Conservation (phyloP, 2,797 vertebrate species). For the Hapalemur alaotrensis region DNA sequence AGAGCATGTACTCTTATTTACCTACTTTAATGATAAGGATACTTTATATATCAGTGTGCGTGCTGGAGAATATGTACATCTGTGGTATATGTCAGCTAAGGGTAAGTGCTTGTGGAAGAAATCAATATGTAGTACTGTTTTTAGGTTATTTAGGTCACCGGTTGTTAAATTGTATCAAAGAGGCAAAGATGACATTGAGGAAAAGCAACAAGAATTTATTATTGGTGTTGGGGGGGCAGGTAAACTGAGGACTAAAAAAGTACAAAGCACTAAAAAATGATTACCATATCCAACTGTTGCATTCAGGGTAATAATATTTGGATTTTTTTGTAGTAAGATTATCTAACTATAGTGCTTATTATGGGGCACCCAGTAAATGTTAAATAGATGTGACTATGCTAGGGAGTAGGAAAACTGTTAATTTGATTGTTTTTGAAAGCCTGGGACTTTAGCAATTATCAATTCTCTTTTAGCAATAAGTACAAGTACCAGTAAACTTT, state of each 20-base stretch:
- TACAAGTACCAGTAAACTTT: not conserved
- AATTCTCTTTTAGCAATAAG: not conserved
- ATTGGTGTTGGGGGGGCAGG: not conserved
- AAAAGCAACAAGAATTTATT: not conserved
- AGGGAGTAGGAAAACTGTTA: not conserved
- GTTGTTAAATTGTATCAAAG: constrained; percentile 10
- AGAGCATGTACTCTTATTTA: not conserved
- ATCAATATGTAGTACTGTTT: not conserved
- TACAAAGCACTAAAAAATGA: not conserved
- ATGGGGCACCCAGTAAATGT: not conserved
- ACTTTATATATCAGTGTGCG: not conserved
- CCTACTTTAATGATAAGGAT: not conserved
- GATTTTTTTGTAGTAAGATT: constrained; percentile 13
- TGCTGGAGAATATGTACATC: not conserved
- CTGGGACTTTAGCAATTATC: not conserved
- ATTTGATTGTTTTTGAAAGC: not conserved
- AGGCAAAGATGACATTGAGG: not conserved
- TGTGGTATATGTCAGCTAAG: not conserved
- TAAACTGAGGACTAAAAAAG: not conserved
- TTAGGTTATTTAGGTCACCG: constrained; percentile 31
- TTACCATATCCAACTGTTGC: not conserved
- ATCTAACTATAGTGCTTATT: not conserved
- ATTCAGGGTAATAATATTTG: not conserved
- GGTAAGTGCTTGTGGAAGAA: constrained; percentile 7
- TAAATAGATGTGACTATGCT: not conserved